Evolutionary conservation across 2,797 vertebrate genomes (phyloP).

Genomic region (Chelmon rostratus): DNA sequence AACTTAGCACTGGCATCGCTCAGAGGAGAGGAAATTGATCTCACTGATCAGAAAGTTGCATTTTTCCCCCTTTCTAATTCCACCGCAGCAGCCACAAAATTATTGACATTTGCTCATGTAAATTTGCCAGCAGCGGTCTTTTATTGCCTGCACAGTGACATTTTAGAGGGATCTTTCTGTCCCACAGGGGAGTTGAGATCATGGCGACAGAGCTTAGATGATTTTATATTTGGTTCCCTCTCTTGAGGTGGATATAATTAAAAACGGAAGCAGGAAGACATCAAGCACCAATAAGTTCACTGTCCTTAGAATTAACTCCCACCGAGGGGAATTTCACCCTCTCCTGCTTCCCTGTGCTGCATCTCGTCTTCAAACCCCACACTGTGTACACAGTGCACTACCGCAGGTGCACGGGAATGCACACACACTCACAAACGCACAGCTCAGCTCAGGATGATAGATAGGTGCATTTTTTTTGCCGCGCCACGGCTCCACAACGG

Average conservation of each 20-base stretch:
- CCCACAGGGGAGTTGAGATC: slow-evolving; percentile 54
- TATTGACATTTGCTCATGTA: slow-evolving; percentile 82
- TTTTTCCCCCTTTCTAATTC: slow-evolving; percentile 20
- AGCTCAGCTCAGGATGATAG: slow-evolving; percentile 55
- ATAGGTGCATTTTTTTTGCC: slow-evolving; percentile 52
- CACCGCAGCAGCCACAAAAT: slow-evolving; percentile 33
- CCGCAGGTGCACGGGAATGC: not conserved
- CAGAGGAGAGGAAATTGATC: not conserved
- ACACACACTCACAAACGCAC: slow-evolving; percentile 17
- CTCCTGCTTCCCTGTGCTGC: not conserved
- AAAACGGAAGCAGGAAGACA: slow-evolving; percentile 44
- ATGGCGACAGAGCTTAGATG: slow-evolving; percentile 45
- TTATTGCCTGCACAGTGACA: slow-evolving; percentile 77
- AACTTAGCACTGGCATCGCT: not conserved
- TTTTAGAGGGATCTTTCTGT: slow-evolving; percentile 67
- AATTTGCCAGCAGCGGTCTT: slow-evolving; percentile 72
- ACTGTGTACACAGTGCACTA: not conserved
- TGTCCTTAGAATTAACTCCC: slow-evolving; percentile 33
- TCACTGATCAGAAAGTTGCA: slow-evolving; percentile 13
- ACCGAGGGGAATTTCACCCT: slow-evolving; percentile 29
- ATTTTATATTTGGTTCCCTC: slow-evolving; percentile 48
- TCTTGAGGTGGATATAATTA: slow-evolving; percentile 56
- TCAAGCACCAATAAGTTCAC: slow-evolving; percentile 26
- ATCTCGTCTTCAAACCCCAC: not conserved
- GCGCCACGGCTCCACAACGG: slow-evolving; percentile 38